Conservation (phyloP, 2,113 vertebrate species). For the Bothrops jararaca region DNA sequence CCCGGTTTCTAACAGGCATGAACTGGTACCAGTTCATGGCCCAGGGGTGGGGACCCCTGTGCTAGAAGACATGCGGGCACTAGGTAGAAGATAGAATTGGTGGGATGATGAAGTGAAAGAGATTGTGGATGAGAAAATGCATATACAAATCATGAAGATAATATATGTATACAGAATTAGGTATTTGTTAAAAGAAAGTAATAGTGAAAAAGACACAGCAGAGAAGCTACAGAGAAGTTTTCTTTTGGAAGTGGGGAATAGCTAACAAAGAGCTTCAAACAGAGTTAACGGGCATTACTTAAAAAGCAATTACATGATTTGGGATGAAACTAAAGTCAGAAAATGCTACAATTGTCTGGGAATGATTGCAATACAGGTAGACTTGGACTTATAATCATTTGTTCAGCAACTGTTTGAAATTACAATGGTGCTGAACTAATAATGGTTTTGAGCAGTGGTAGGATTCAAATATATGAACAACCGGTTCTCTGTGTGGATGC, state of each 20-base stretch:
- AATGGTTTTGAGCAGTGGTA: not conserved
- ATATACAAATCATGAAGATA: not conserved
- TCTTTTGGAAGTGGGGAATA: not conserved
- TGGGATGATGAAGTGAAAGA: not conserved
- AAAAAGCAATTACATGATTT: not conserved
- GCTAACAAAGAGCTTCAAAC: not conserved
- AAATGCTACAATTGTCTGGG: not conserved
- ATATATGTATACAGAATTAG: not conserved
- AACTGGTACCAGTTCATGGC: not conserved
- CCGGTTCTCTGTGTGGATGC: too few species aligned
- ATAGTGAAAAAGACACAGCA: not conserved
- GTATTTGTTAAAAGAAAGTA: not conserved
- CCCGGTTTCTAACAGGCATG: not conserved
- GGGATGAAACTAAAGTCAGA: not conserved
- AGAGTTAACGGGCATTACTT: not conserved
- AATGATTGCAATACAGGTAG: not conserved
- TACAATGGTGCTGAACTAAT: not conserved
- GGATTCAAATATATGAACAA: too few species aligned
- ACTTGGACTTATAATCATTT: not conserved
- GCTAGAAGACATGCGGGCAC: not conserved
- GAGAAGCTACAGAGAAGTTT: not conserved
- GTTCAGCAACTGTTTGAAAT: not conserved
- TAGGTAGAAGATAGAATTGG: not conserved
- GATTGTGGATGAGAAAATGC: not conserved
- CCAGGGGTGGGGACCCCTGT: not conserved